Evolutionary conservation across 2,888 invertebrate genomes (phyloP), one percentile per base, ranked within the genome.

Genomic region (Sthenelais limicola): DNA sequence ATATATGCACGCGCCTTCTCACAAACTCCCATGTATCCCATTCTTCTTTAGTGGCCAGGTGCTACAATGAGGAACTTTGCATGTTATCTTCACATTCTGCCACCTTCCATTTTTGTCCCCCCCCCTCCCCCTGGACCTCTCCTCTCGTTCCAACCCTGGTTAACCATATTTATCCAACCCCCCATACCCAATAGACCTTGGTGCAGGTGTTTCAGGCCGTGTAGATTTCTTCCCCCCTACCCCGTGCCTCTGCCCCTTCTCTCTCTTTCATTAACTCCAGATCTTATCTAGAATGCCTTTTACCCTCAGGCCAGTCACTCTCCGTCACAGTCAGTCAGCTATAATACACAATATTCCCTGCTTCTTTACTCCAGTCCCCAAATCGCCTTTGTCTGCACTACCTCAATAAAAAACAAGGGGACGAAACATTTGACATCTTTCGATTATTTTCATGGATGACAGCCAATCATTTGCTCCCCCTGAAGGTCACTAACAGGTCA

Each of bases 241-340:
- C n/a, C n/a, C n/a, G n/a, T n/a, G n/a, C n/a, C n/a, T n/a, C n/a
- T n/a, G n/a, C n/a, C n/a, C n/a, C n/a, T n/a, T n/a, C n/a, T n/a
- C n/a, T 56, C 56, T 56, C 56, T 56, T 56, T 56, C 56, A 56
- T 56, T 56, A 56, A 56, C 56, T 56, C 56, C 56, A 33, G 56
- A 56, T 56, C 56, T 56, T 56, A 56, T 56, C 56, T n/a, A 18
- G 18, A 33, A 32, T 56, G 32, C 56, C 56, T 56, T 56, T 24
- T 56, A 33, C 56, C 56, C 56, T 56, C 30, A 24, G 30, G 56
- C n/a, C n/a, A 32, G 32, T 32, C 18, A 32, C 30, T 18, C 56
- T 33, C 32, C 30, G 30, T 56, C n/a, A n/a, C n/a, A n/a, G n/a
- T n/a, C n/a, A n/a, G 56, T 56, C 32, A 32, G 56, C 56, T 15